These are phyloP conservation scores for Pyrgilauda ruficollis DNA, from an alignment of 2,113 vertebrate genomes.

Conservation along the genomic window DNA sequence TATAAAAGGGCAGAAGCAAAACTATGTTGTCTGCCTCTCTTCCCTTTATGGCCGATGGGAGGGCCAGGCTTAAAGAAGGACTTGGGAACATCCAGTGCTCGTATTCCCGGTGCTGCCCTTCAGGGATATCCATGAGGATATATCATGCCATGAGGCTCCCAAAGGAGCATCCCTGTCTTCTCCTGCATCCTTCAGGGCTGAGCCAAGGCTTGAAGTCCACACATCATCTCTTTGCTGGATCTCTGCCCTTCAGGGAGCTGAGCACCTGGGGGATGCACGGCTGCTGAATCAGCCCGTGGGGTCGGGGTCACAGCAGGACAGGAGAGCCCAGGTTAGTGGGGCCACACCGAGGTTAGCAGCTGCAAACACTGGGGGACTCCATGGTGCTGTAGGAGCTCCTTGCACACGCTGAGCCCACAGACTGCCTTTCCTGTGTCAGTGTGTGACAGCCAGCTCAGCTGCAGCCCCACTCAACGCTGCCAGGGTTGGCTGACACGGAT, in stretches of 20 bases:
- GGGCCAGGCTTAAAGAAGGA: not conserved
- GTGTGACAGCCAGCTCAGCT: not conserved
- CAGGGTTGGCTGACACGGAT: accelerated
- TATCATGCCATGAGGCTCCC: not conserved
- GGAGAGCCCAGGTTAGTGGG: accelerated
- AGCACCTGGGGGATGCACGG: not conserved
- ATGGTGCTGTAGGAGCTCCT: not conserved
- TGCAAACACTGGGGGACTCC: not conserved
- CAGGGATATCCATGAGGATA: not conserved
- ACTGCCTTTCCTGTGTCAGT: not conserved
- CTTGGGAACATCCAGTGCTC: not conserved
- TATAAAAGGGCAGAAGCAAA: not conserved
- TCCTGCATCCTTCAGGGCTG: not conserved
- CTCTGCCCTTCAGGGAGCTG: not conserved
- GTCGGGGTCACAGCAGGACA: not conserved
- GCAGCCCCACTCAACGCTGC: not conserved
- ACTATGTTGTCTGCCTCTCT: not conserved
- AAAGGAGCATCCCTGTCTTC: not conserved
- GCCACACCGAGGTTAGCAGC: not conserved
- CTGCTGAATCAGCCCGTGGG: not conserved
- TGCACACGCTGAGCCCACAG: accelerated
- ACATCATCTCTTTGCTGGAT: not conserved
- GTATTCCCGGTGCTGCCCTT: not conserved
- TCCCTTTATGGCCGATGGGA: not conserved
- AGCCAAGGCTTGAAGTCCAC: not conserved